phyloP scores from a whole-genome alignment of 2,113 vertebrate species.

The Mormoops blainvillei region DNA sequence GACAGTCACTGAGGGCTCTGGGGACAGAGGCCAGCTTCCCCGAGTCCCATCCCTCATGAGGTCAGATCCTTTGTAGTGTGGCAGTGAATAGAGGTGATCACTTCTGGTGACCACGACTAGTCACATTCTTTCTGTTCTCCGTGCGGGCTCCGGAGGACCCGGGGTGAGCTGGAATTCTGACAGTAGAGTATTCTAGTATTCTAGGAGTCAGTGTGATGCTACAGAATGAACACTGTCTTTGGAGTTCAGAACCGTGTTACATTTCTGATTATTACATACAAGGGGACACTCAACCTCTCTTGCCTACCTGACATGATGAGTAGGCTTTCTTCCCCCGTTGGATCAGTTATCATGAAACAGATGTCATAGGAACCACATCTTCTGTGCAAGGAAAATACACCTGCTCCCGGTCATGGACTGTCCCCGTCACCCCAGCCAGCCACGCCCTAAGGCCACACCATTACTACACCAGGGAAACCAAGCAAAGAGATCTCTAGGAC shows the following conservation, averaged over 20 bases:
- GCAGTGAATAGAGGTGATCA: background rate
- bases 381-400: background rate
- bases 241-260: background rate
- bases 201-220: background rate
- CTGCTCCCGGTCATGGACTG: background rate
- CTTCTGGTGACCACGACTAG: background rate
- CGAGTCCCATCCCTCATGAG: background rate
- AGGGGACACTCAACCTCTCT: background rate
- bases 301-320: accelerated
- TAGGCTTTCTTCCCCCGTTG: background rate
- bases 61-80: background rate
- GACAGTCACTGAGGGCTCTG: background rate
- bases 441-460: background rate
- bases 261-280: background rate
- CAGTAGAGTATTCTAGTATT: background rate
- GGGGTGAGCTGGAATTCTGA: background rate
- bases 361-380: background rate
- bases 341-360: background rate
- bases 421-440: background rate
- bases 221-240: background rate
- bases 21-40: background rate
- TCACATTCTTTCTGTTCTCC: background rate
- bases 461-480: background rate
- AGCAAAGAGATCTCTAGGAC: background rate
- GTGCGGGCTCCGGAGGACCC: background rate